These are phyloP conservation scores for Nothocercus julius DNA, from an alignment of 2,113 vertebrate species.

Conservation along the genomic window DNA sequence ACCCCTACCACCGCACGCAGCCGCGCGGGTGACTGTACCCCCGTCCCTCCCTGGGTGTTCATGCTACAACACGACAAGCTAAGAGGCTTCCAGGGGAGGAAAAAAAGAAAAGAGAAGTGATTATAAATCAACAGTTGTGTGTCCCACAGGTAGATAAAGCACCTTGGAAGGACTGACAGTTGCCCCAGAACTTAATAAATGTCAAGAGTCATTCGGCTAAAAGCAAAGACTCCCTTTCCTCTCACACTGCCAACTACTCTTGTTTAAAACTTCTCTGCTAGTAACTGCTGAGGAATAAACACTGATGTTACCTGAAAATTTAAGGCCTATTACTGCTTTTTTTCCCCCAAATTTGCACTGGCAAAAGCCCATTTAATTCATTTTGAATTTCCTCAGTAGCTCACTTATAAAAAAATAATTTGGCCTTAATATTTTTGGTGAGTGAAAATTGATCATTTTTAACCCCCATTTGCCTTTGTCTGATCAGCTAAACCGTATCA, in stretches of 20 bases:
- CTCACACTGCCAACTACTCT: neutral
- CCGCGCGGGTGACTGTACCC: neutral
- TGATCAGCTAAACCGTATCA: neutral
- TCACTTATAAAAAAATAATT: neutral
- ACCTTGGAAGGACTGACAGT: accelerated
- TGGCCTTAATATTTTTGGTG: neutral
- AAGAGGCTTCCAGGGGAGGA: accelerated
- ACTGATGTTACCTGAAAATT: neutral
- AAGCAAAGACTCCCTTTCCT: neutral
- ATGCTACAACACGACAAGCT: neutral
- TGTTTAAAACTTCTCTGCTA: neutral
- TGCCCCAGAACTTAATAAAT: neutral
- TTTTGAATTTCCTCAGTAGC: neutral
- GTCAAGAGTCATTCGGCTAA: neutral
- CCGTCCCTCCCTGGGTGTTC: neutral
- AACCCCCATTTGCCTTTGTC: neutral
- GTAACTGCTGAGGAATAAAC: neutral
- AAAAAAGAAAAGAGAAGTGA: too few relatives aligned
- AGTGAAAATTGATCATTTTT: neutral
- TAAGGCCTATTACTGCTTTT: neutral
- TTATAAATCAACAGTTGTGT: too few relatives aligned
- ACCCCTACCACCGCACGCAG: neutral
- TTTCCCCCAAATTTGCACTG: neutral
- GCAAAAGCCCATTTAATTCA: neutral
- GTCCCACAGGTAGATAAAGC: neutral